Evolutionary conservation across 1,140 invertebrate species (phyloP).

Genomic region (Callitettix versicolor): DNA sequence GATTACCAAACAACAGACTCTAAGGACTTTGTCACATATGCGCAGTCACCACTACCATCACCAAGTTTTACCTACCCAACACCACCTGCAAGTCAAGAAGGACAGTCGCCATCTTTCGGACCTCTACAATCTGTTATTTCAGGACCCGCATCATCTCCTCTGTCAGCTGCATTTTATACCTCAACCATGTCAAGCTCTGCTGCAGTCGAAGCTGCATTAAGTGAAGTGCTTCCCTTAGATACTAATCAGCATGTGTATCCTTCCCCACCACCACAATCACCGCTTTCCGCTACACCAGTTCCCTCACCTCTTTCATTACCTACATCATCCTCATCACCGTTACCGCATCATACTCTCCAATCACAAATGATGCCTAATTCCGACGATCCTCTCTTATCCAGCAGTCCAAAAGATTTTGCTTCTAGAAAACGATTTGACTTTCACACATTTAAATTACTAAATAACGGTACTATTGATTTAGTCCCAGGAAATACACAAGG

Average conservation of each 20-base stretch:
- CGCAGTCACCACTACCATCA: conserved; percentile 51
- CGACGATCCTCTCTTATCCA: conserved; percentile 69
- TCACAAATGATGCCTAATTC: conserved; percentile 76
- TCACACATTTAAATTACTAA: conserved; percentile 46
- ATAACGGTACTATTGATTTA: conserved; percentile 46
- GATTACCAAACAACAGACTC: conserved; percentile 35
- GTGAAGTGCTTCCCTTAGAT: conserved; percentile 68
- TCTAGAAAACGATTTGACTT: conserved; percentile 50
- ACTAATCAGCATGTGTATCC: conserved; percentile 44
- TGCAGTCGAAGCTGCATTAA: conserved; percentile 68
- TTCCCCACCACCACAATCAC: conserved; percentile 50
- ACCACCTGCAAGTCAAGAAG: conserved; percentile 72
- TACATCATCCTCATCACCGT: conserved; percentile 42
- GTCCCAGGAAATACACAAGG: conserved; percentile 40
- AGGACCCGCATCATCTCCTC: conserved; percentile 50
- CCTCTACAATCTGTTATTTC: conserved; percentile 31
- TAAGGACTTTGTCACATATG: conserved; percentile 23
- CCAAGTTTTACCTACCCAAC: conserved; percentile 69
- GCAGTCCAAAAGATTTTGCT: conserved; percentile 66
- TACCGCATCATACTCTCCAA: conserved; percentile 45
- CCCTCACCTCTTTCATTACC: conserved; percentile 43
- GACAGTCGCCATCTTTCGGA: conserved; percentile 46
- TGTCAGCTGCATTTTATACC: conserved; percentile 73
- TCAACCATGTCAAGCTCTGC: conserved; percentile 74
- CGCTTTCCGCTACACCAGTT: conserved; percentile 45